phyloP scores from a whole-genome alignment of 92 coral and sea anemone genomes.

The Blastomussa wellsi region DNA sequence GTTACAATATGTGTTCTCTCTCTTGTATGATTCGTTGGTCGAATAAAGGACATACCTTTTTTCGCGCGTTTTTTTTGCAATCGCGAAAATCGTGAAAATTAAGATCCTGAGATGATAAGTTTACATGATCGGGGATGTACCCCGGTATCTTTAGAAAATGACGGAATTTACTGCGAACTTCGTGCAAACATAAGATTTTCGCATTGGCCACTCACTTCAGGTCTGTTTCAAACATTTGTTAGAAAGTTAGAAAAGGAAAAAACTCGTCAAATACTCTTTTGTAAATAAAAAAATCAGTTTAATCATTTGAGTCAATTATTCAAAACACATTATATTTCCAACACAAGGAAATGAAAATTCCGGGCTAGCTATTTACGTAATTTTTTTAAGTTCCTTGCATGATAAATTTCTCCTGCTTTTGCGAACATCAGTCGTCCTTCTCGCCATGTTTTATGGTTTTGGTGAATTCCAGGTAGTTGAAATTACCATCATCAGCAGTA shows the following conservation, averaged over 20 bases:
- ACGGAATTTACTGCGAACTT: background rate
- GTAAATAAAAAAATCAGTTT: background rate
- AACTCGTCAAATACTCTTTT: no score
- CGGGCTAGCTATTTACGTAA: background rate
- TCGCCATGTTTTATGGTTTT: conserved; percentile 71
- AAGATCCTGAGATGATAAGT: no score
- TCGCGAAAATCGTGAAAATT: no score
- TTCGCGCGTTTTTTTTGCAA: no score
- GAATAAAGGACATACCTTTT: no score
- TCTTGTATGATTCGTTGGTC: no score
- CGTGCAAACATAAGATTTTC: background rate
- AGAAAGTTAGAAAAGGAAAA: no score
- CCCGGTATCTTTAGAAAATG: no score
- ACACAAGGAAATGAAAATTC: background rate
- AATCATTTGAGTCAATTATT: background rate
- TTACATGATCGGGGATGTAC: no score
- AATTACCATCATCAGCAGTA: conserved; percentile 56
- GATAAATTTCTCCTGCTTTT: background rate
- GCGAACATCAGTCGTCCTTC: conserved; percentile 50
- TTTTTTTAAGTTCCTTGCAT: background rate
- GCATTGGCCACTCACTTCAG: no score
- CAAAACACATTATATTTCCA: background rate
- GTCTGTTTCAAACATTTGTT: no score
- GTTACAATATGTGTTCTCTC: no score
- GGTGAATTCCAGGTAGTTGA: conserved; percentile 59